Percentiles rank a stretch among this genome's conserved stretches.
Evolutionary conservation across 2,888 invertebrate genomes (phyloP).

Genomic region (Dermolepida albohirtum): DNA sequence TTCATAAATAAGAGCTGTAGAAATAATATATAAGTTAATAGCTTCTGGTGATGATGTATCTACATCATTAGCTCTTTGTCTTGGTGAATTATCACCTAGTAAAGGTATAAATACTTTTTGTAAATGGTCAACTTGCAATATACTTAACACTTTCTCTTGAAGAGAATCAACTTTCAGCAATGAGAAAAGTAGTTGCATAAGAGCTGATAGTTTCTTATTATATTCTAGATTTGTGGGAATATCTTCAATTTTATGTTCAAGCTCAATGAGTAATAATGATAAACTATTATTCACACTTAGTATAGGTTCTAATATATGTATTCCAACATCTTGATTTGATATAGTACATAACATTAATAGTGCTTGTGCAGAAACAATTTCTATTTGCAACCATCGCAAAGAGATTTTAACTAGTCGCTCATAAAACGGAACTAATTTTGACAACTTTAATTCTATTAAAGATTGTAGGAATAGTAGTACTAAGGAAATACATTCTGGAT

Average conservation of each 20-base stretch:
- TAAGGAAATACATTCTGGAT: constrained; percentile 66
- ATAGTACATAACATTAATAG: constrained; percentile 64
- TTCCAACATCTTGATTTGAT: constrained; percentile 54
- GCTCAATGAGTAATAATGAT: constrained; percentile 63
- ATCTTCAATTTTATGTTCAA: constrained; percentile 59
- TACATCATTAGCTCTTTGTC: constrained; percentile 51
- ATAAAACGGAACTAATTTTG: constrained; percentile 62
- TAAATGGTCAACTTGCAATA: constrained; percentile 62
- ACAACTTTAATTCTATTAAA: constrained; percentile 64
- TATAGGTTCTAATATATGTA: constrained; percentile 56
- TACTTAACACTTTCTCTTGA: constrained; percentile 60
- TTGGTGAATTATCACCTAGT: constrained; percentile 55
- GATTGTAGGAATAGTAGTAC: constrained; percentile 68
- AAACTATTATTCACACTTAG: constrained; percentile 57
- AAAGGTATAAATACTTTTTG: constrained; percentile 63
- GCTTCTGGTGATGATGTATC: constrained; percentile 61
- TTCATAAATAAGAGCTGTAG: constrained; percentile 66
- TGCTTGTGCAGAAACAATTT: constrained; percentile 65
- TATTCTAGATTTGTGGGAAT: constrained; percentile 57
- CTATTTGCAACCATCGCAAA: constrained; percentile 66
- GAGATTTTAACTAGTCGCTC: constrained; percentile 63
- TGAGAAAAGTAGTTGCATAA: constrained; percentile 67
- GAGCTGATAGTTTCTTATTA: constrained; percentile 63
- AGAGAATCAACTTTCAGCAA: constrained; percentile 61
- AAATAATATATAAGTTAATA: constrained; percentile 66